Evolutionary conservation across 2,888 invertebrate species (phyloP).

Genomic region (Drosophila monieri): DNA sequence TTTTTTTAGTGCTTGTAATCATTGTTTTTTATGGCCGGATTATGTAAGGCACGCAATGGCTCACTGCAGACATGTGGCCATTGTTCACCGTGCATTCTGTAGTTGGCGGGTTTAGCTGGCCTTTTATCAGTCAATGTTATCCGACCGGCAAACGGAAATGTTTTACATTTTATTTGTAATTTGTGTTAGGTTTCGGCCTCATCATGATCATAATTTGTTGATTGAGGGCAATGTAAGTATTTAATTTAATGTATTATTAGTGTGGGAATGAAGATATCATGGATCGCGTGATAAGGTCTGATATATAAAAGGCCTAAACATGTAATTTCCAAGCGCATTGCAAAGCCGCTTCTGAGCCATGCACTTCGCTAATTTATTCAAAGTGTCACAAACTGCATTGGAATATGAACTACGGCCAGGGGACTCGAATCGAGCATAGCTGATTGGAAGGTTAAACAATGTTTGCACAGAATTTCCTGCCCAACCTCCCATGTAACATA

Average conservation of each 20-base stretch:
- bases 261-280: background rate
- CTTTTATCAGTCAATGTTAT: conserved; percentile 68
- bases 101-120: conserved; percentile 27
- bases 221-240: conserved; percentile 18
- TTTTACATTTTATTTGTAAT: conserved; percentile 33
- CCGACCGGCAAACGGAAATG: conserved; percentile 64
- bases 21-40: conserved; percentile 41
- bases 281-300: conserved; percentile 8
- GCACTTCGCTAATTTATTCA: conserved; percentile 22
- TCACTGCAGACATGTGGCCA: conserved; percentile 43
- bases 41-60: conserved; percentile 70
- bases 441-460: conserved; percentile 8
- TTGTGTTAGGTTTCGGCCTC: conserved; percentile 31
- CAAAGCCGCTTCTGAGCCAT: conserved; percentile 11
- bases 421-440: conserved; percentile 7
- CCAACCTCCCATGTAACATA: background rate
- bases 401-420: conserved; percentile 6
- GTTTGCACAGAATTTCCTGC: conserved; percentile 1
- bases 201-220: conserved; percentile 33
- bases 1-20: conserved; percentile 31
- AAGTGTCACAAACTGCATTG: conserved; percentile 18
- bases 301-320: conserved; percentile 1
- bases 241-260: conserved; percentile 3
- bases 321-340: conserved; percentile 9
- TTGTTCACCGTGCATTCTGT: conserved; percentile 29